Conservation (phyloP, 2,797 vertebrate genomes). For the Siniperca scherzeri region DNA sequence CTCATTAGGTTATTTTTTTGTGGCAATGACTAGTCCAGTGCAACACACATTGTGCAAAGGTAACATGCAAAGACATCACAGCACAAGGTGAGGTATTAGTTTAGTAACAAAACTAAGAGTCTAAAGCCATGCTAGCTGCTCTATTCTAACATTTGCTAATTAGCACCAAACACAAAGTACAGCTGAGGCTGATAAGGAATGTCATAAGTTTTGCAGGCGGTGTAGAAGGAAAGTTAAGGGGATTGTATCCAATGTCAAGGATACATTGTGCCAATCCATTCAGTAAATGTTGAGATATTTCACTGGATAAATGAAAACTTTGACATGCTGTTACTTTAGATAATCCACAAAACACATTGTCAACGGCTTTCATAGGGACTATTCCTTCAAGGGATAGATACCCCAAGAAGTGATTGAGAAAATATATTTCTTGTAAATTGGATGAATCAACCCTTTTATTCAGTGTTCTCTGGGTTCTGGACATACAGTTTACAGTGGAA, state of each 20-base stretch:
- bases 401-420: not conserved
- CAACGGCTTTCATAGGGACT: not conserved
- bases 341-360: not conserved
- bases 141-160: not conserved
- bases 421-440: not conserved
- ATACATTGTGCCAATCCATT: not conserved
- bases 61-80: not conserved
- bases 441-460: not conserved
- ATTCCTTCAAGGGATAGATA: not conserved
- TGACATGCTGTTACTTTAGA: not conserved
- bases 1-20: not conserved
- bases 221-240: not conserved
- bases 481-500: not conserved
- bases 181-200: not conserved
- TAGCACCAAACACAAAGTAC: not conserved
- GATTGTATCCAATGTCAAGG: not conserved
- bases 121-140: not conserved
- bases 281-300: not conserved
- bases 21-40: not conserved
- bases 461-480: not conserved
- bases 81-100: not conserved
- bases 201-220: not conserved
- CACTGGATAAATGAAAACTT: not conserved
- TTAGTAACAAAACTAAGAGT: not conserved
- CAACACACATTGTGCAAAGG: not conserved